Percentiles rank a stretch among this genome's conserved stretches.
phyloP scores from a whole-genome alignment of 2,113 vertebrate species.

The Tapirus terrestris region DNA sequence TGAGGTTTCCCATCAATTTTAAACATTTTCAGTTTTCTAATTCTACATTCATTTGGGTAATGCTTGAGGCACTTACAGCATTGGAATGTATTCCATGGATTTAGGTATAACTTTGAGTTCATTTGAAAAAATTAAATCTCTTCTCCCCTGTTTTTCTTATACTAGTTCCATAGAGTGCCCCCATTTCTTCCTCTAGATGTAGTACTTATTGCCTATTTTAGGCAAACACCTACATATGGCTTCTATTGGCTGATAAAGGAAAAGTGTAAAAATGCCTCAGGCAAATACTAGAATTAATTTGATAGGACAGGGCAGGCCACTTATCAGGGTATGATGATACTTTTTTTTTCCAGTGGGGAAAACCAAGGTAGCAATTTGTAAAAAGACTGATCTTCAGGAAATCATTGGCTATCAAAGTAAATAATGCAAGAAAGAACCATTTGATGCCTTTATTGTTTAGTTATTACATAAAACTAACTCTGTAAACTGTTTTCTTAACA shows the following conservation, averaged over 20 bases:
- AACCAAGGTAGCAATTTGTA: neutral
- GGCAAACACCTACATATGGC: neutral
- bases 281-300: constrained; percentile 48
- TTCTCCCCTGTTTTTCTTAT: neutral
- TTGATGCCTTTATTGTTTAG: constrained; percentile 12
- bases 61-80: neutral
- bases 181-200: neutral
- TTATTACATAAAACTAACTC: neutral
- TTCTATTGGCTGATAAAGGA: constrained; percentile 34
- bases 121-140: neutral
- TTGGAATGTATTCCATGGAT: neutral
- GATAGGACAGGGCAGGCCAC: constrained; percentile 9
- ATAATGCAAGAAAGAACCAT: neutral
- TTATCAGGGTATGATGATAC: neutral
- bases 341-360: neutral
- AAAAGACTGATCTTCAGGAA: neutral
- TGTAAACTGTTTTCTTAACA: neutral
- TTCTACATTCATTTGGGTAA: neutral
- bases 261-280: constrained; percentile 24
- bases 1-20: neutral
- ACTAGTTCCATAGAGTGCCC: neutral
- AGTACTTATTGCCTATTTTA: constrained; percentile 18
- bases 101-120: neutral
- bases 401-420: neutral
- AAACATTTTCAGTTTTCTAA: neutral